phyloP scores from a whole-genome alignment of 1,140 invertebrate genomes.

The Musca domestica region DNA sequence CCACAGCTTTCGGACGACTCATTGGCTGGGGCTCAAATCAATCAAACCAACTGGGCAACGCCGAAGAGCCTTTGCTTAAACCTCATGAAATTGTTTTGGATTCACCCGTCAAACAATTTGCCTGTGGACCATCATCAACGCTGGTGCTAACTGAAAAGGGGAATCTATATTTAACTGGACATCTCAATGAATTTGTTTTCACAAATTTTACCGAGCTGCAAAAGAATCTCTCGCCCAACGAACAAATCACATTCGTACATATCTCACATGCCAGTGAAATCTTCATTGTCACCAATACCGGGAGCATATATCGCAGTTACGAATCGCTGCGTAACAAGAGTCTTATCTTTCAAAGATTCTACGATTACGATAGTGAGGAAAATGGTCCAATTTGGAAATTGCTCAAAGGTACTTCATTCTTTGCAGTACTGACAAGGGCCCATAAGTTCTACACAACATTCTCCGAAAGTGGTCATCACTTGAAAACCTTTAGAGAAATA shows the following conservation, averaged over 20 bases:
- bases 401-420: slow-evolving; percentile 47
- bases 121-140: slow-evolving; percentile 46
- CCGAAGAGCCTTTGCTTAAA: slow-evolving; percentile 26
- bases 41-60: slow-evolving; percentile 36
- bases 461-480: slow-evolving; percentile 51
- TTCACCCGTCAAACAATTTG: slow-evolving; percentile 40
- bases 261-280: slow-evolving; percentile 52
- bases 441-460: slow-evolving; percentile 53
- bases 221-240: slow-evolving; percentile 44
- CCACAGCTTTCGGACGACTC: slow-evolving; percentile 44
- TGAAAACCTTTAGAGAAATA: slow-evolving; percentile 53
- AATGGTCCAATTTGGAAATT: slow-evolving; percentile 53
- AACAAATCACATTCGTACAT: slow-evolving; percentile 51
- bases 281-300: slow-evolving; percentile 49
- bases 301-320: slow-evolving; percentile 49
- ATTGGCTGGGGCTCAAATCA: slow-evolving; percentile 48
- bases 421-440: slow-evolving; percentile 47
- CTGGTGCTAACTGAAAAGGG: slow-evolving; percentile 47
- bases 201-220: slow-evolving; percentile 48
- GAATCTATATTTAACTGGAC: slow-evolving; percentile 44
- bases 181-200: slow-evolving; percentile 49
- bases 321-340: slow-evolving; percentile 48
- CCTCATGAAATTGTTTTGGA: slow-evolving; percentile 45
- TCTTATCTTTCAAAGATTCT: slow-evolving; percentile 50
- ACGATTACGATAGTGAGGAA: slow-evolving; percentile 52